Base-by-base conservation (phyloP, 2,888 invertebrate species). In the Cheilosia urbana region DNA sequence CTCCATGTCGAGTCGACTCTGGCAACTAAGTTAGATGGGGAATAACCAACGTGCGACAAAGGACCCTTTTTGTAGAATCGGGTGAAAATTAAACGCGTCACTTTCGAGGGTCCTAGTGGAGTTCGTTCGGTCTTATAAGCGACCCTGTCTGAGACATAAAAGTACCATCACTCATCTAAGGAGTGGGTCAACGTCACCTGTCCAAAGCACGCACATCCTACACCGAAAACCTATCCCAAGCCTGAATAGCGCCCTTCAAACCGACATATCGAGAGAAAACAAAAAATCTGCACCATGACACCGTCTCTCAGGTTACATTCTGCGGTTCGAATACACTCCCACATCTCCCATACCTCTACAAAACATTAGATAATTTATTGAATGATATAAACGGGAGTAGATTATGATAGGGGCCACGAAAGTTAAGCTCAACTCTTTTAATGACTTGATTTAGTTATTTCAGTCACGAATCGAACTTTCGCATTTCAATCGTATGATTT, bases 361-460 rank as follows among this genome's bases (percentile, higher is more conserved):
- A 13, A 49, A 47, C 60, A 65, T 65, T 72, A 66, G 72, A 79
- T 79, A 79, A 79, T 72, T 79, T 79, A 79, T 79, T 72, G 65
- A 79, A 79, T 55, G 68, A 62, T 77, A 77, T 53, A 77, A 69
- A 63, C 62, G 55, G 30, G 30, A 78, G 78, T 78, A 79, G 72
- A 72, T 79, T 79, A 66, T 79, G 71, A 72, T 65, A 65, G 72
- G 51, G 47, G 75, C 80, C 73, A 73, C 68, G 37, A 68, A 80
- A 55, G 62, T 62, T 72, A 53, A 80, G 73, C 30, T 68, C 55
- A 75, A 80, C 66, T 73, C 80, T 53, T 79, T 72, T 77, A 84
- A 87, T 71, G 78, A 85, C 78, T 84, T 87, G 87, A 88, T 88
- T 87, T 87, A 88, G 80, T 77, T 76, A 87, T 84, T 84, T 82